These are phyloP conservation scores for Sparidentex hasta DNA, from an alignment of 2,797 vertebrate species.

Conservation along the genomic window DNA sequence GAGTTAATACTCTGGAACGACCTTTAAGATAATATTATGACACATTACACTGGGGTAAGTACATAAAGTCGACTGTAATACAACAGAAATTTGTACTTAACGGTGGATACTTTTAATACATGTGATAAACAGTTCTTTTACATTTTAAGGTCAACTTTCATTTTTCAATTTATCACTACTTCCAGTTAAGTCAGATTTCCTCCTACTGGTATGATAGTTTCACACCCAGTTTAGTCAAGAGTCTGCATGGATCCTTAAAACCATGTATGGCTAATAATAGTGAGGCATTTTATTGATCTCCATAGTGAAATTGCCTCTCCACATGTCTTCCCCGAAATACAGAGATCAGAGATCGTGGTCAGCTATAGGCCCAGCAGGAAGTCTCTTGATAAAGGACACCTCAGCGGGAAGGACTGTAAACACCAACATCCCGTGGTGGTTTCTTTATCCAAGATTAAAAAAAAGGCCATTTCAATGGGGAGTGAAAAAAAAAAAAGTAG, in stretches of 20 bases:
- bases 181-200: not conserved
- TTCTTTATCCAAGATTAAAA: conserved; percentile 3
- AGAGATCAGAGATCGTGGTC: conserved; percentile 41
- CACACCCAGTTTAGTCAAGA: not conserved
- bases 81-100: not conserved
- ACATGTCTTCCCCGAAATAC: conserved; percentile 22
- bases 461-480: not conserved
- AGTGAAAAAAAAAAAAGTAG: not conserved
- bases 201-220: not conserved
- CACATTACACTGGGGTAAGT: conserved; percentile 3
- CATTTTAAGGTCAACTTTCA: not conserved
- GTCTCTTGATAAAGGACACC: conserved; percentile 9
- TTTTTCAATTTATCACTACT: not conserved
- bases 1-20: conserved; percentile 19
- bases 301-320: conserved; percentile 29
- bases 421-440: not conserved
- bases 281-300: conserved; percentile 35
- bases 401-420: conserved; percentile 5
- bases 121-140: not conserved
- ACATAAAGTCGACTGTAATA: not conserved
- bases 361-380: conserved; percentile 5
- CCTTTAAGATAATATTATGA: not conserved
- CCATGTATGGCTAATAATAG: conserved; percentile 1
- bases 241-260: conserved; percentile 16
- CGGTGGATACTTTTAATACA: not conserved